phyloP scores from a whole-genome alignment of 2,797 vertebrate species.

The Gymnothorax reevesii region DNA sequence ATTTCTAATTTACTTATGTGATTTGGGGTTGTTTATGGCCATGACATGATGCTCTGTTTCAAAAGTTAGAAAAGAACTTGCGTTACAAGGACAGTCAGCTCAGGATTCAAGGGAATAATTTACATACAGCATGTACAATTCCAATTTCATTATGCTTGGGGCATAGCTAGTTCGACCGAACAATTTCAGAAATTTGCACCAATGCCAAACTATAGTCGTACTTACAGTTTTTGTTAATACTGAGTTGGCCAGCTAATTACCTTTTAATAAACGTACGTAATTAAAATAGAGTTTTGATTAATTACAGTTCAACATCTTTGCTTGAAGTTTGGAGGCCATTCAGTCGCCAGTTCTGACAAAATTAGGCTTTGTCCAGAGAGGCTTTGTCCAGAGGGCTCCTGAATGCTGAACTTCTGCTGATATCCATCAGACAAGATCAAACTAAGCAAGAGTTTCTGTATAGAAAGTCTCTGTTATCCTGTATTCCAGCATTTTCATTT shows the following conservation, averaged over 20 bases:
- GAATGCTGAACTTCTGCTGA: not conserved
- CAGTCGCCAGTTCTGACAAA: not conserved
- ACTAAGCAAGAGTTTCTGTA: not conserved
- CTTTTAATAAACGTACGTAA: not conserved
- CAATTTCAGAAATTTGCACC: no score
- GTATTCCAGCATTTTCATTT: not conserved
- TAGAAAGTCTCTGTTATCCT: not conserved
- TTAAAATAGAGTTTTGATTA: not conserved
- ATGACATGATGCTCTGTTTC: not conserved
- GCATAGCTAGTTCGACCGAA: no score
- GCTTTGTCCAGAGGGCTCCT: not conserved
- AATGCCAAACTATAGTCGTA: no score
- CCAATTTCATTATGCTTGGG: no score
- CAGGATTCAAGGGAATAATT: no score
- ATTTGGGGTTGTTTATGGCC: not conserved
- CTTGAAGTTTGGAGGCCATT: conserved; percentile 1
- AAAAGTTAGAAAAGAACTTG: not conserved
- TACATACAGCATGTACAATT: no score
- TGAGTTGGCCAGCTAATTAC: not conserved
- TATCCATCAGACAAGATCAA: conserved; percentile 2
- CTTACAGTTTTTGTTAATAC: no score
- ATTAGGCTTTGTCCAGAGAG: not conserved
- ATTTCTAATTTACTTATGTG: not conserved
- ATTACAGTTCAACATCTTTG: not conserved
- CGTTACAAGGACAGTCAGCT: no score